Evolutionary conservation across 2,888 invertebrate genomes (phyloP), one percentile per base, ranked within the genome.

Genomic region (Colostygia pectinataria): DNA sequence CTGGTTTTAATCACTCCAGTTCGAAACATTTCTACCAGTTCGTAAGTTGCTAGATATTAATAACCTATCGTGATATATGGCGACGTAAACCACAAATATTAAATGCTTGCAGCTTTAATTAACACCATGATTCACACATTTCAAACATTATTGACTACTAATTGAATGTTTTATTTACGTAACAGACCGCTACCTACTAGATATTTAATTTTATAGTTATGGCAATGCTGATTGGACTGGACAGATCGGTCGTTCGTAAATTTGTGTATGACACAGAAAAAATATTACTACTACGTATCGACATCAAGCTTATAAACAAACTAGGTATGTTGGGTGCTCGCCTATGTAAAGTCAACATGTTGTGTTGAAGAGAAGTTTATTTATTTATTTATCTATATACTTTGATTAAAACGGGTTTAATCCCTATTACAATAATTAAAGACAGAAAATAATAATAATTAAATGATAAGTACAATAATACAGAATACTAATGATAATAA

Each of bases 101-200:
- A 65, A 73, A 66, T 44, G 59, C 51, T 58, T 46, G 54, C 54
- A 58, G 63, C 66, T 53, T 58, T 61, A 68, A 71, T 73, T 64
- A 63, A 57, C 61, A 54, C n/a, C n/a, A 46, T 52, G 59, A 61
- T 65, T 68, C 61, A 65, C 67, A 65, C 66, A 61, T 62, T 61
- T 62, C 50, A 43, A 57, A 37, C 59, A 59, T 65, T 50, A 59
- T 63, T 59, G 57, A 57, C 54, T 59, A 55, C 50, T 52, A 62
- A 51, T 47, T 41, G 37, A 12, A 36, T 46, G 53, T 53, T 47
- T 43, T 39, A 27, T 53, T 66, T 64, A 60, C 56, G 57, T 60
- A 68, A 70, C 37, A 13, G 6, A 31, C 23, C 15, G 27, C 42
- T 45, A 40, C 40, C 42, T 45, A 40, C 40, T 24, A 25, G 20